These are phyloP conservation scores for Chamaea fasciata DNA, from an alignment of 2,113 vertebrate genomes.

Conservation along the genomic window DNA sequence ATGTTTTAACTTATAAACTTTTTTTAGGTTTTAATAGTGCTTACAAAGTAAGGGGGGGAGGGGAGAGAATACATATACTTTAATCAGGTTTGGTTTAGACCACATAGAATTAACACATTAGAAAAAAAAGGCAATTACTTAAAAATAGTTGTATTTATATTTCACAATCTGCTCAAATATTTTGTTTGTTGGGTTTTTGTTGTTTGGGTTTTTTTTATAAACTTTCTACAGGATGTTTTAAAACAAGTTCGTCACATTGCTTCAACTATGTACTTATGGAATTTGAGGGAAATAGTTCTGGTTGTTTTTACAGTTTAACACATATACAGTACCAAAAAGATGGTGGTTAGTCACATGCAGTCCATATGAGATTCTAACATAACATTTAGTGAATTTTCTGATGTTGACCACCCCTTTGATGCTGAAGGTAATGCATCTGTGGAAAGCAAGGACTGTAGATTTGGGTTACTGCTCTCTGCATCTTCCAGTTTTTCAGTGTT, in stretches of 20 bases:
- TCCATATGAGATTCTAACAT: constrained; percentile 87
- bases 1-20: neutral
- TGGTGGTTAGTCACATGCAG: constrained; percentile 78
- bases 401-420: constrained; percentile 81
- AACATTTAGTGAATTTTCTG: constrained; percentile 81
- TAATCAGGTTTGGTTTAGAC: constrained; percentile 63
- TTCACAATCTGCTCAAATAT: constrained; percentile 80
- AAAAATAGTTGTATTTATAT: constrained; percentile 86
- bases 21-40: constrained; percentile 56
- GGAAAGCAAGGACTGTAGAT: constrained; percentile 80
- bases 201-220: constrained; percentile 48
- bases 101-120: constrained; percentile 75
- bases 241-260: constrained; percentile 78
- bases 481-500: constrained; percentile 84
- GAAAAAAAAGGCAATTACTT: constrained; percentile 75
- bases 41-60: constrained; percentile 48
- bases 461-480: constrained; percentile 79
- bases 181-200: constrained; percentile 47
- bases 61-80: constrained; percentile 47
- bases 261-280: constrained; percentile 74
- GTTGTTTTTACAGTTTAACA: constrained; percentile 72
- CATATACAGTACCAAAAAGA: constrained; percentile 63
- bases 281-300: constrained; percentile 73
- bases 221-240: constrained; percentile 79
- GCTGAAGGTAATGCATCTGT: constrained; percentile 80